Evolutionary conservation across 2,888 invertebrate species (phyloP).

Genomic region (Malachius bipustulatus): DNA sequence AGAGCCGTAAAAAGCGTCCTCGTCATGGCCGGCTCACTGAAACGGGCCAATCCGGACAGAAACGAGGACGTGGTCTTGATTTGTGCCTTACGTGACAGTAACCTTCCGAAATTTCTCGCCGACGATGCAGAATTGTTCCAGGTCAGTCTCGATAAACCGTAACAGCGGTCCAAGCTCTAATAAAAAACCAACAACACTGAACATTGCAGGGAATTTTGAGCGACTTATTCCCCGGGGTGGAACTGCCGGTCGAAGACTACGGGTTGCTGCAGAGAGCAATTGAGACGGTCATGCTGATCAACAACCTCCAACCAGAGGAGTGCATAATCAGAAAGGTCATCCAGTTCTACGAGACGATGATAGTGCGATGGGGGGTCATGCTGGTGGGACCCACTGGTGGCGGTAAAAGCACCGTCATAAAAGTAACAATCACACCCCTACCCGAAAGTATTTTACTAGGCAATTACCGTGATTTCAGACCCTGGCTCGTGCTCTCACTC

Average conservation of each 20-base stretch:
- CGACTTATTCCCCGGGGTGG: constrained; percentile 80
- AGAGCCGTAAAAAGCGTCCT: constrained; percentile 86
- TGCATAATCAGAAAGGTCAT: constrained; percentile 64
- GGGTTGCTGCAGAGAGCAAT: constrained; percentile 60
- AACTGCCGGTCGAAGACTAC: constrained; percentile 68
- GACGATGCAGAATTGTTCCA: constrained; percentile 75
- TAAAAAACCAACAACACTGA: background rate
- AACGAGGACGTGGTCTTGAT: constrained; percentile 75
- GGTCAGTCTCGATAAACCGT: constrained; percentile 29
- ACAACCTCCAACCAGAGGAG: constrained; percentile 53
- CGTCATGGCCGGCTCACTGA: constrained; percentile 84
- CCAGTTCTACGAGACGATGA: constrained; percentile 82
- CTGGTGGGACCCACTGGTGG: constrained; percentile 82
- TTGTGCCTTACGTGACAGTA: constrained; percentile 77
- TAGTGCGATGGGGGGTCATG: constrained; percentile 88
- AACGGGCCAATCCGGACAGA: constrained; percentile 73
- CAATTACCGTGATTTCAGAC: no score
- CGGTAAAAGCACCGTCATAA: constrained; percentile 68
- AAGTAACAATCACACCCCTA: constrained; percentile 48
- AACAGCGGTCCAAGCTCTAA: background rate
- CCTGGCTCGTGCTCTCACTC: constrained; percentile 55
- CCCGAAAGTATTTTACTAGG: no score
- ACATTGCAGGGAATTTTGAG: constrained; percentile 59
- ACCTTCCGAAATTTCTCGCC: constrained; percentile 78
- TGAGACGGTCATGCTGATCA: constrained; percentile 40